Conservation (phyloP, 2,888 invertebrate species). For the Pasiphila rectangulata region DNA sequence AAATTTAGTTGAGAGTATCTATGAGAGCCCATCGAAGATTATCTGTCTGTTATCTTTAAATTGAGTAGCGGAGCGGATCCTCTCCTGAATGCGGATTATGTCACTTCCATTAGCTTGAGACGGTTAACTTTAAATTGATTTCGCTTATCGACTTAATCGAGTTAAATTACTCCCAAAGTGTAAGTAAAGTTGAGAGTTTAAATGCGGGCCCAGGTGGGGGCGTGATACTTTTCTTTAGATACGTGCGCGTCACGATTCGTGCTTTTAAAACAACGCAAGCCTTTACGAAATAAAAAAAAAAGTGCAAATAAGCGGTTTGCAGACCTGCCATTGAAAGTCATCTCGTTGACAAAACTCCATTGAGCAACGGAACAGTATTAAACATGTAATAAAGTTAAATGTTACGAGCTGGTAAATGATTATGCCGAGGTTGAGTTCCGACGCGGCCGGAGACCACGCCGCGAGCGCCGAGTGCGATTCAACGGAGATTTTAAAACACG, state of each 20-base stretch:
- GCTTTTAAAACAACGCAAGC: neutral
- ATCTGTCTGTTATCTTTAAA: conserved; percentile 63
- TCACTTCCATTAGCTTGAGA: conserved; percentile 43
- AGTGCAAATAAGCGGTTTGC: neutral
- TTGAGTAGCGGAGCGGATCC: conserved; percentile 39
- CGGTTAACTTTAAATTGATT: conserved; percentile 43
- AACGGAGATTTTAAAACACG: too few relatives aligned
- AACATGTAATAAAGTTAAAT: neutral
- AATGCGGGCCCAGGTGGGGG: conserved; percentile 2
- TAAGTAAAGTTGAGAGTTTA: conserved; percentile 9
- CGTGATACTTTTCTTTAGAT: conserved; percentile 4
- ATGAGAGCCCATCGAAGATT: conserved; percentile 42
- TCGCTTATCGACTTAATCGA: conserved; percentile 32
- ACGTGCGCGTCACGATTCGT: too few relatives aligned
- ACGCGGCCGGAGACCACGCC: too few relatives aligned
- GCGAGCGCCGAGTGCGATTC: too few relatives aligned
- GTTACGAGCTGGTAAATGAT: neutral
- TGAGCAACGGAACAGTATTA: neutral
- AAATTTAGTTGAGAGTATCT: too few relatives aligned
- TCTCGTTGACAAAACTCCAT: neutral
- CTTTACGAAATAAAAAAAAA: neutral
- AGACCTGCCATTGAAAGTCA: neutral
- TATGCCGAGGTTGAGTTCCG: neutral
- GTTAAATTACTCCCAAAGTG: conserved; percentile 21
- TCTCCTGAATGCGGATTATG: conserved; percentile 51